These are phyloP conservation scores for Eupristina koningsbergeri DNA, from an alignment of 1,140 invertebrate genomes.

Conservation along the genomic window DNA sequence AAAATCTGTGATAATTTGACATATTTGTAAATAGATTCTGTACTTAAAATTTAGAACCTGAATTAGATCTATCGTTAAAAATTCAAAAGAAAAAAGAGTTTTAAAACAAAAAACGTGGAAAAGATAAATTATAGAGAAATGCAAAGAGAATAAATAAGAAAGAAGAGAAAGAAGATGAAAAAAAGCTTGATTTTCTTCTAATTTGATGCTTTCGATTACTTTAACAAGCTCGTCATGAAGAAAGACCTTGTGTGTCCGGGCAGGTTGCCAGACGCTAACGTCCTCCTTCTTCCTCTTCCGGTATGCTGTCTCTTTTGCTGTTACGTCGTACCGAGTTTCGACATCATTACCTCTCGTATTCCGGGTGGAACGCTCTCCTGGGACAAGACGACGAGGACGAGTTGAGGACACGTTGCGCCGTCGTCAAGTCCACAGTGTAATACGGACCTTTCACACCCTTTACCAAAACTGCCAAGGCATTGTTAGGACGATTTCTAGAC, in stretches of 20 bases:
- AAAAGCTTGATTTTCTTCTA: constrained; percentile 62
- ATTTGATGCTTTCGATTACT: constrained; percentile 73
- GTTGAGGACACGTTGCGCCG: constrained; percentile 33
- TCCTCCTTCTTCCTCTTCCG: constrained; percentile 50
- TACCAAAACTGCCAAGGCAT: constrained; percentile 56
- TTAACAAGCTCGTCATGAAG: constrained; percentile 73
- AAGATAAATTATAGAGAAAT: not conserved
- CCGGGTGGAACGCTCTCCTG: constrained; percentile 61
- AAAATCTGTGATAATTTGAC: too few relatives aligned
- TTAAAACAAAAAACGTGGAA: not conserved
- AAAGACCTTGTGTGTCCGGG: constrained; percentile 67
- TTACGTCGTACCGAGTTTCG: constrained; percentile 58
- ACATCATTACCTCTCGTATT: constrained; percentile 70
- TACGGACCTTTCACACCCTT: constrained; percentile 44
- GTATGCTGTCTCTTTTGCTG: not conserved
- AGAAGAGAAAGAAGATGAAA: constrained; percentile 49
- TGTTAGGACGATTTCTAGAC: constrained; percentile 64
- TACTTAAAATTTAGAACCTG: too few relatives aligned
- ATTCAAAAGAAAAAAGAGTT: not conserved
- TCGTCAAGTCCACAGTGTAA: constrained; percentile 47
- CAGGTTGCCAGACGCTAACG: constrained; percentile 68
- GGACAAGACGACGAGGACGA: constrained; percentile 60
- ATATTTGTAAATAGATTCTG: too few relatives aligned
- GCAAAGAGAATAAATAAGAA: too few relatives aligned
- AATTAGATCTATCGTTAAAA: too few relatives aligned